Evolutionary conservation across 2,113 vertebrate species (phyloP).

Genomic region (Carollia perspicillata): DNA sequence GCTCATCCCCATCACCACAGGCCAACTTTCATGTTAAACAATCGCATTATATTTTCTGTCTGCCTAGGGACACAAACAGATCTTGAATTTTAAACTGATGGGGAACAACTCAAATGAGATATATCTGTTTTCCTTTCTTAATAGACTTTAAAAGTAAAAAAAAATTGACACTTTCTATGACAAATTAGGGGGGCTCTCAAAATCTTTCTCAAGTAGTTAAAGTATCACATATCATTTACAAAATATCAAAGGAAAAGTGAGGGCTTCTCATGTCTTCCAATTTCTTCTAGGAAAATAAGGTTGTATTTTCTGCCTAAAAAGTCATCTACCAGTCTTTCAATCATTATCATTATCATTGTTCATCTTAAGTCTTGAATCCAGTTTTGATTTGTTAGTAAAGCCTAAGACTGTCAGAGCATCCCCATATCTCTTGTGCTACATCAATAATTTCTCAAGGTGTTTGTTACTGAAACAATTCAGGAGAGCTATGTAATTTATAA

Average conservation of each 20-base stretch:
- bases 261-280: neutral
- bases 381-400: conserved; percentile 56
- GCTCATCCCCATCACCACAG: neutral
- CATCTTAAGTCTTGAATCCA: neutral
- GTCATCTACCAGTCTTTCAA: neutral
- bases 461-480: conserved; percentile 35
- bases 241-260: neutral
- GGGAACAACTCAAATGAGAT: neutral
- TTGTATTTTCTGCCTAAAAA: neutral
- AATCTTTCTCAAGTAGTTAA: neutral
- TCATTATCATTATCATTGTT: neutral
- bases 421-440: neutral
- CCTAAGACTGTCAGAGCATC: neutral
- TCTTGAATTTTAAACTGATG: conserved; percentile 24
- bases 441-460: conserved; percentile 23
- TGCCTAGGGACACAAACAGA: neutral
- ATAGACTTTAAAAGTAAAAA: neutral
- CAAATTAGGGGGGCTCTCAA: neutral
- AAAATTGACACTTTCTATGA: neutral
- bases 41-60: neutral
- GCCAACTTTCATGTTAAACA: neutral
- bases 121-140: neutral
- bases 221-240: neutral
- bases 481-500: conserved; percentile 33
- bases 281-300: neutral